Evolutionary conservation across 1,140 invertebrate genomes (phyloP).

Genomic region (Pantala flavescens): DNA sequence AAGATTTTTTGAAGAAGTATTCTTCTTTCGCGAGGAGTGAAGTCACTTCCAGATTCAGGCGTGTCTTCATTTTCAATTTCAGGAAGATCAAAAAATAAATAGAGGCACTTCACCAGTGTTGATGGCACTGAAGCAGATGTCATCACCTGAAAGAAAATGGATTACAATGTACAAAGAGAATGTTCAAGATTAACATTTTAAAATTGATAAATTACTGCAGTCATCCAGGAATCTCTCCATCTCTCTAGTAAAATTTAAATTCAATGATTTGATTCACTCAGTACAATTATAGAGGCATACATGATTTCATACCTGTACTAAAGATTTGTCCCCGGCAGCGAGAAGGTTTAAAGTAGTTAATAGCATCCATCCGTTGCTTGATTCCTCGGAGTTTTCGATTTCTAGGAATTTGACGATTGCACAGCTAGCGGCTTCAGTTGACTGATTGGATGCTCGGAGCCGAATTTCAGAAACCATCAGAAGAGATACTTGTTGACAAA

Average conservation of each 20-base stretch:
- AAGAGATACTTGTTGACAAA: conserved; percentile 87
- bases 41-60: conserved; percentile 56
- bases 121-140: conserved; percentile 90
- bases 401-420: conserved; percentile 93
- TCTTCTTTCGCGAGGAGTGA: conserved; percentile 79
- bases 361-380: conserved; percentile 94
- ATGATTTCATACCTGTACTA: conserved; percentile 63
- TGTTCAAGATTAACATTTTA: too few relatives aligned
- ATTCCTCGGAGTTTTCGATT: conserved; percentile 83
- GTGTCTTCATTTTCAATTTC: conserved; percentile 53
- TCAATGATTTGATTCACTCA: too few relatives aligned
- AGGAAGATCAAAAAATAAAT: conserved; percentile 96
- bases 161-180: too few relatives aligned
- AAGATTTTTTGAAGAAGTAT: conserved; percentile 93
- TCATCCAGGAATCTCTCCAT: too few relatives aligned
- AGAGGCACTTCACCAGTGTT: conserved; percentile 96
- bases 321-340: conserved; percentile 66
- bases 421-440: conserved; percentile 88
- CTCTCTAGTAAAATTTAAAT: too few relatives aligned
- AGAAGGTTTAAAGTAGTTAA: conserved; percentile 83
- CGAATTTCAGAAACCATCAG: conserved; percentile 93
- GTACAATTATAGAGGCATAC: too few relatives aligned
- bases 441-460: conserved; percentile 86
- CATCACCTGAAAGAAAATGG: conserved; percentile 61
- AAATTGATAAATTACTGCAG: too few relatives aligned